Evolutionary conservation across 1,140 invertebrate species (phyloP).

Genomic region (Branchinecta lynchi): DNA sequence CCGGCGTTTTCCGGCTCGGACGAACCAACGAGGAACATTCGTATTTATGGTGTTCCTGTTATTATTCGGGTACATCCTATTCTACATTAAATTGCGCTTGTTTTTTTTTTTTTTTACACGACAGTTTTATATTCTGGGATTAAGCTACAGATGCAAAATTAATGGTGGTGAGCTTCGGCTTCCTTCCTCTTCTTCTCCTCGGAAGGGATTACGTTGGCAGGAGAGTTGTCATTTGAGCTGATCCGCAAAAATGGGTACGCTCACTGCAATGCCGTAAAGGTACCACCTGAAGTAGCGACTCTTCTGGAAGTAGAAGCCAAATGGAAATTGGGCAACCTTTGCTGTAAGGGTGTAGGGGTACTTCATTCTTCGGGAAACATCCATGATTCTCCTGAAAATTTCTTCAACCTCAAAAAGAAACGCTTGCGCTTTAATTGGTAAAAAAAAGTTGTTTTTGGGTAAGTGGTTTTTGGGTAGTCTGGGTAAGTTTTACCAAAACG

Average conservation of each 20-base stretch:
- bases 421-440: too few relatives aligned
- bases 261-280: slow-evolving; percentile 36
- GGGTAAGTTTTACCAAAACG: too few relatives aligned
- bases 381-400: neutral
- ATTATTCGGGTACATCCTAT: too few relatives aligned
- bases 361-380: slow-evolving; percentile 48
- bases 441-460: too few relatives aligned
- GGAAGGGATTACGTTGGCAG: slow-evolving; percentile 54
- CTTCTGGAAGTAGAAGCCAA: slow-evolving; percentile 47
- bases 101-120: too few relatives aligned
- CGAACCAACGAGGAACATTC: too few relatives aligned
- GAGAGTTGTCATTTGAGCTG: slow-evolving; percentile 47
- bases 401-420: too few relatives aligned
- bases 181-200: slow-evolving; percentile 44
- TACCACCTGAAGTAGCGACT: slow-evolving; percentile 56
- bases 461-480: too few relatives aligned
- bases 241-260: slow-evolving; percentile 54
- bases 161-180: slow-evolving; percentile 23
- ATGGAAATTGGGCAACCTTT: slow-evolving; percentile 61
- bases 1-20: too few relatives aligned
- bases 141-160: neutral
- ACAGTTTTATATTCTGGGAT: too few relatives aligned
- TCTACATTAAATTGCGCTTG: too few relatives aligned
- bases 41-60: too few relatives aligned
- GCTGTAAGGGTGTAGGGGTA: slow-evolving; percentile 62